Conservation (phyloP, 2,797 vertebrate species). For the Spea hammondii region DNA sequence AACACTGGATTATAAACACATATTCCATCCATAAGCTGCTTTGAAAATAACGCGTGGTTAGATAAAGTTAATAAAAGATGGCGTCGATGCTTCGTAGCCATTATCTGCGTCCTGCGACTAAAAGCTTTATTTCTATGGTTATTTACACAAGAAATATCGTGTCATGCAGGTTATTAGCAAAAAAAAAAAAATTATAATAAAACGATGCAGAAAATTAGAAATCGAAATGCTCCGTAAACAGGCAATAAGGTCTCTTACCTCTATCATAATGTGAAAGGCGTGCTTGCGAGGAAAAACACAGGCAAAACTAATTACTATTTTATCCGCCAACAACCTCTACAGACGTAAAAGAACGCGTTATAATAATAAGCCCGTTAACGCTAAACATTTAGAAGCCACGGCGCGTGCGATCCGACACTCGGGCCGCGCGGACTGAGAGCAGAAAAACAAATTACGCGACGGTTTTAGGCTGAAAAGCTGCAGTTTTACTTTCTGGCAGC, state of each 20-base stretch:
- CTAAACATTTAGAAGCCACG: too few relatives aligned
- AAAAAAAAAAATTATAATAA: slow-evolving; percentile 49
- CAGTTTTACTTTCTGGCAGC: slow-evolving; percentile 4
- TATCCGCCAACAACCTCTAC: slow-evolving; percentile 57
- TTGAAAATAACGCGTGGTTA: too few relatives aligned
- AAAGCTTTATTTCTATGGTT: neutral
- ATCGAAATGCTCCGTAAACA: slow-evolving; percentile 63
- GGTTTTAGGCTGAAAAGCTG: neutral
- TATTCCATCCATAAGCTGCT: too few relatives aligned
- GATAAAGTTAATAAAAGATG: too few relatives aligned
- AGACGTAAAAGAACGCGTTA: too few relatives aligned
- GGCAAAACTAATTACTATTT: slow-evolving; percentile 85
- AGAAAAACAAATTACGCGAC: neutral
- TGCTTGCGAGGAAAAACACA: slow-evolving; percentile 87
- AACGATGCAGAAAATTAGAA: slow-evolving; percentile 53
- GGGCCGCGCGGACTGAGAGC: too few relatives aligned
- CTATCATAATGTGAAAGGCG: slow-evolving; percentile 99
- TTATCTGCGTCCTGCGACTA: neutral
- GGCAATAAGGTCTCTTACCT: slow-evolving; percentile 89
- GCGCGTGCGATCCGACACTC: too few relatives aligned
- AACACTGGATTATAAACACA: too few relatives aligned
- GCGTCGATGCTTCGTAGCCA: neutral
- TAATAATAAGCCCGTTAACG: too few relatives aligned
- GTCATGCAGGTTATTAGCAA: slow-evolving; percentile 31
- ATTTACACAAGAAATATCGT: neutral